A percentile compares a stretch with the other conserved stretches of the same genome.
These are phyloP conservation scores for Ormyrus rosae DNA, from an alignment of 2,888 invertebrate species.

Conservation along the genomic window DNA sequence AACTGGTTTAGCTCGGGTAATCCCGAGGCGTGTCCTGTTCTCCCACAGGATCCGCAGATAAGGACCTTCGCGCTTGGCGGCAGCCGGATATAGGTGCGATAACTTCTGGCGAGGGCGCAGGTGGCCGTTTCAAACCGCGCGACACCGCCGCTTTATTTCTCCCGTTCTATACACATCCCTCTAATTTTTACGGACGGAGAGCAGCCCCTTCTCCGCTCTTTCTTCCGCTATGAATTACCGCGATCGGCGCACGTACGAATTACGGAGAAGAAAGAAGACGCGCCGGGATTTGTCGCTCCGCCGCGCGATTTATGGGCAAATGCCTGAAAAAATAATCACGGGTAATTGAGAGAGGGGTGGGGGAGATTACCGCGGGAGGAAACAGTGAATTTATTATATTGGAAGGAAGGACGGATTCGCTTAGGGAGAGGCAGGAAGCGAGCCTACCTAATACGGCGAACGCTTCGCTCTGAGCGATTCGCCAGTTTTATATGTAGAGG, in stretches of 20 bases:
- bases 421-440: conserved; percentile 5
- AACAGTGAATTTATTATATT: neutral
- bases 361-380: neutral
- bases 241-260: neutral
- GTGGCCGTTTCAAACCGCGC: neutral
- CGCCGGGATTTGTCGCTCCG: conserved; percentile 3
- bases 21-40: conserved; percentile 57
- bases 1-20: conserved; percentile 58
- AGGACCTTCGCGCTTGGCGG: conserved; percentile 54
- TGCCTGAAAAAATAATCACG: conserved; percentile 13
- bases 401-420: neutral
- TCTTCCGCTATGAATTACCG: no score
- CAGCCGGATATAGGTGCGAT: conserved; percentile 58
- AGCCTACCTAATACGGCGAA: conserved; percentile 3
- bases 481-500: neutral
- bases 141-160: conserved; percentile 8
- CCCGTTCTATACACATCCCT: neutral
- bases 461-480: neutral
- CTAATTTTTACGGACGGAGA: conserved; percentile 15
- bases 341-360: conserved; percentile 16
- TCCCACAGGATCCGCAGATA: conserved; percentile 62
- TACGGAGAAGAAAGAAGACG: neutral
- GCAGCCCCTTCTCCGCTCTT: neutral
- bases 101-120: conserved; percentile 51
- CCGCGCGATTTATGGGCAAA: neutral